Base-by-base conservation (phyloP, 2,113 vertebrate genomes). In the Larimichthys polyactis region DNA sequence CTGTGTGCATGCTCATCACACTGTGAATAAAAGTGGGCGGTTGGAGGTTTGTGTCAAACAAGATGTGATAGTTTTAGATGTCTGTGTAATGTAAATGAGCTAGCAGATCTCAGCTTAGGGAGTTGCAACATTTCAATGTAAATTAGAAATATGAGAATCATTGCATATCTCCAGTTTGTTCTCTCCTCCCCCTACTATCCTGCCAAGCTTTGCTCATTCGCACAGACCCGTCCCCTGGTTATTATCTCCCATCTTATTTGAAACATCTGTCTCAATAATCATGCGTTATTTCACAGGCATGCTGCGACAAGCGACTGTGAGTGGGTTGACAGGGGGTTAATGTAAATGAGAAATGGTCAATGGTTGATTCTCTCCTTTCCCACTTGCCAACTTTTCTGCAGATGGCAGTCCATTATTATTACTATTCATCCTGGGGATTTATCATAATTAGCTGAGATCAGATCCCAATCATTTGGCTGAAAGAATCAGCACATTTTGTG, bases 401-500 rank as follows among this genome's bases (percentile, higher is more conserved):
- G 75, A 92, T 80, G 75, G 71, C 85, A 75, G 73, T 88, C 49
- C 14, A 29, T 84, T 85, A 81, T 83, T 83, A 87, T 79, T 52
- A 43, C 63, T 48, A 32, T 85, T 81, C 82, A 77, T 92, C 79
- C 62, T 5, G 7, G 60, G 73, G 83, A 90, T 90, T 90, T 74
- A 83, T 90, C 73, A 82, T 85, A 79, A 92, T 94, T 91, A 89
- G 69, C 78, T 54, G 72, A 80, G 82, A 64, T 89, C 75, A 82
- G 58, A 86, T 89, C 67, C 63, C 70, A 84, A 87, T 89, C 75
- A 79, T 83, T 75, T 86, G 65, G 49, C 73, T 71, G 22, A 78
- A 48, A 79, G 36, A 88, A 81, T 87, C 75, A 43, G 79, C 81
- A 78, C 71, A 81, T 83, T 88, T 81, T 76, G 22, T 55, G 19